These are phyloP conservation scores for Glyptemys insculpta DNA, from an alignment of 2,797 vertebrate genomes.

Conservation along the genomic window DNA sequence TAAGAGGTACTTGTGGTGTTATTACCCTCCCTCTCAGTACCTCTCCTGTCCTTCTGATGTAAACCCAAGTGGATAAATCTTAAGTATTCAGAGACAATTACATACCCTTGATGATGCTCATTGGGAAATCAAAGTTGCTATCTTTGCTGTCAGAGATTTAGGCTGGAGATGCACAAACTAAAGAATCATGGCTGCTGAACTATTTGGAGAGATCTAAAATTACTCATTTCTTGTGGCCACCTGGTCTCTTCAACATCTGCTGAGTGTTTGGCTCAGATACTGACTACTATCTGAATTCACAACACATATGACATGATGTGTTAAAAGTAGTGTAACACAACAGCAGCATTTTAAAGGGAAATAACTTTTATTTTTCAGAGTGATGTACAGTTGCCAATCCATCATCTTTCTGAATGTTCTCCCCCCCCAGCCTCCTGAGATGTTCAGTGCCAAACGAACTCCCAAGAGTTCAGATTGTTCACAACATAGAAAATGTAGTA, in stretches of 20 bases:
- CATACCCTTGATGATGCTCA: slow-evolving; percentile 24
- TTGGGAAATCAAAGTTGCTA: slow-evolving; percentile 35
- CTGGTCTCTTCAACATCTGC: slow-evolving; percentile 77
- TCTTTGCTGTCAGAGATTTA: slow-evolving; percentile 44
- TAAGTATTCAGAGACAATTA: slow-evolving; percentile 45
- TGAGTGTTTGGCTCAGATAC: slow-evolving; percentile 36
- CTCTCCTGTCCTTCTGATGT: not conserved
- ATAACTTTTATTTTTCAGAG: not conserved
- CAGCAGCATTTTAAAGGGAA: slow-evolving; percentile 38
- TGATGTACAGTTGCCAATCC: not conserved
- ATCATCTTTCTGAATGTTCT: not conserved
- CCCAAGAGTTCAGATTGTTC: not conserved
- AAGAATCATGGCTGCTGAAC: slow-evolving; percentile 60
- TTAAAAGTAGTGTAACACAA: slow-evolving; percentile 38
- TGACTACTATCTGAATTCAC: slow-evolving; percentile 41
- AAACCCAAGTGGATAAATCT: slow-evolving; percentile 13
- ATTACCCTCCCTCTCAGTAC: not conserved
- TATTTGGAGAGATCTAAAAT: slow-evolving; percentile 74
- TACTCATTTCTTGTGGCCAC: slow-evolving; percentile 70
- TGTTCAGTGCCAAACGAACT: not conserved
- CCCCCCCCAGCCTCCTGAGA: not conserved
- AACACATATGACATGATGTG: slow-evolving; percentile 35
- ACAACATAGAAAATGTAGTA: not conserved
- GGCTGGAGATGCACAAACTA: slow-evolving; percentile 21
- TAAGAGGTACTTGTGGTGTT: slow-evolving; percentile 11